Base-by-base conservation (phyloP, 2,797 vertebrate genomes). In the Rhadinocentrus ornatus region DNA sequence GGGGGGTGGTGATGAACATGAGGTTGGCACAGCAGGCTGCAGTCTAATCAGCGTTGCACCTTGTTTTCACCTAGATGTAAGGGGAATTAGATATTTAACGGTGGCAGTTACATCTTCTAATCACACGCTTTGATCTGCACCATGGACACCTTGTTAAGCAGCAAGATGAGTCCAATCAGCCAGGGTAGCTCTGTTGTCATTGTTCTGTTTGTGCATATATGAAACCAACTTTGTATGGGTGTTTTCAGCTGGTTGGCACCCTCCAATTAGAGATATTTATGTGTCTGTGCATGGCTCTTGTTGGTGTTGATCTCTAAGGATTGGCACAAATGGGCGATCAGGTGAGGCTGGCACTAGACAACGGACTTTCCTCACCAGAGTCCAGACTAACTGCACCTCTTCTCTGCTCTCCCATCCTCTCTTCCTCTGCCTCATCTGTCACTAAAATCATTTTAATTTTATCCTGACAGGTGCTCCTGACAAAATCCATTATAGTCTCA, bases 401-500 rank as follows among this genome's bases (percentile, higher is more conserved):
- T 61, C 39, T 41, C 39, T 41, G 39, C 80, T 76, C 73, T 84
- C 27, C 62, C 76, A 70, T 72, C 75, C 56, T 62, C 53, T 61
- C 65, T 63, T 82, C 77, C 79, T 79, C 82, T 83, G 77, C 64
- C 62, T 74, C 32, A 73, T 73, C 66, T 73, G 69, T 78, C 66
- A 53, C 80, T 9, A 0, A 69, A 81, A 63, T 71, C 58, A 53
- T 90, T 92, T 88, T 86, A 87, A 86, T 85, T 77, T 78, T 82
- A 89, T 90, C 91, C 88, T 88, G 90, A 93, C 92, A 93, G 92
- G 91, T 91, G 90, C 91, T 92, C 80, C 92, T 91, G 93, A 93
- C 93, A 93, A 93, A 92, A 93, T 85, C 88, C 86, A 93, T 94
- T 93, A 94, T 80, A 83, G 60, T 90, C 86, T 91, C 91, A 93